These are phyloP conservation scores for Ctenosaura bakeri DNA, from an alignment of 2,797 vertebrate genomes.

Conservation along the genomic window DNA sequence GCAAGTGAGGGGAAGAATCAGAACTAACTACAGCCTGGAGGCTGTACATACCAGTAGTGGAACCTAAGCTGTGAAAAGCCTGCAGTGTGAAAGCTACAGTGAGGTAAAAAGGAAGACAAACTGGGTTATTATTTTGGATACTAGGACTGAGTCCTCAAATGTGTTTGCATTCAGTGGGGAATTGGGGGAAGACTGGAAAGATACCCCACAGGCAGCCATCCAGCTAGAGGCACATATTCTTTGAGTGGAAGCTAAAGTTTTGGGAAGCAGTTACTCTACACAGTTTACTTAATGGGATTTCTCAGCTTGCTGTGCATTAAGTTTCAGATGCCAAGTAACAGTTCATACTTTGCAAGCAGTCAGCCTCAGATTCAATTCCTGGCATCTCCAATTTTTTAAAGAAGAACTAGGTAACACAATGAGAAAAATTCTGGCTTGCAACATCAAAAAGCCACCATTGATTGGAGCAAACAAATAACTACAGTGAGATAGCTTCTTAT, in stretches of 20 bases:
- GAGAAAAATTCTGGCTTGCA: too few relatives aligned
- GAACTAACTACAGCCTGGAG: background rate
- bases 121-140: background rate
- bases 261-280: background rate
- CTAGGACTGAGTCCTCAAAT: background rate
- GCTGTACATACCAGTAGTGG: background rate
- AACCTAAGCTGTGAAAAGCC: background rate
- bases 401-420: too few relatives aligned
- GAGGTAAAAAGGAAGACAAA: conserved; percentile 1
- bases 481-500: background rate
- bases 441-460: background rate
- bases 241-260: background rate
- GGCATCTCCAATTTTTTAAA: too few relatives aligned
- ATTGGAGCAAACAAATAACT: background rate
- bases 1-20: background rate
- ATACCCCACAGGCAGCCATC: background rate
- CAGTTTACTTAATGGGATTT: background rate
- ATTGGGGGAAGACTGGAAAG: background rate
- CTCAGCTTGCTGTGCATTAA: background rate
- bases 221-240: background rate
- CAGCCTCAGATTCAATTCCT: too few relatives aligned
- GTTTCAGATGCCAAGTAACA: background rate
- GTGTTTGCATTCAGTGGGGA: background rate
- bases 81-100: background rate
- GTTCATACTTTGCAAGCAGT: background rate